These are phyloP conservation scores for Acromyrmex echinatior DNA, from an alignment of 1,140 invertebrate species.

Conservation along the genomic window DNA sequence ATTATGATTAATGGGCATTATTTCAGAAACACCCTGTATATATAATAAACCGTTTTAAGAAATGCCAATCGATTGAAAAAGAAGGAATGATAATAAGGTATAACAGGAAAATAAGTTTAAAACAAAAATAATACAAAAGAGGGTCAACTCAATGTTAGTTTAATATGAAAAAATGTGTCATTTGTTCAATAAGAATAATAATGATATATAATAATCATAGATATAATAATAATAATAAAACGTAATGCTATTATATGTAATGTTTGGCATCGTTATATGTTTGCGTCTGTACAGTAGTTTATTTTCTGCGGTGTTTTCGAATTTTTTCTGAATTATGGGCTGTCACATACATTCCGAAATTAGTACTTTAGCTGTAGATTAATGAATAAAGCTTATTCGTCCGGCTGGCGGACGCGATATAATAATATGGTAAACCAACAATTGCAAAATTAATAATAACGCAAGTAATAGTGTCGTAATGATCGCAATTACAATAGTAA, in stretches of 20 bases:
- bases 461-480: slow-evolving; percentile 39
- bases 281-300: slow-evolving; percentile 82
- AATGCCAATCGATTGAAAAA: not conserved
- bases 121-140: slow-evolving; percentile 37
- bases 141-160: slow-evolving; percentile 68
- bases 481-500: slow-evolving; percentile 46
- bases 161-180: slow-evolving; percentile 81
- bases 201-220: slow-evolving; percentile 66
- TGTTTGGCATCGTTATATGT: slow-evolving; percentile 85
- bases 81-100: not conserved
- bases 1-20: too few relatives aligned
- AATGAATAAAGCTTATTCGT: slow-evolving; percentile 14
- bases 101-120: not conserved
- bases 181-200: slow-evolving; percentile 69
- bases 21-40: too few relatives aligned
- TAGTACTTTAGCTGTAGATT: slow-evolving; percentile 3
- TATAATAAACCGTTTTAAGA: not conserved
- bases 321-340: slow-evolving; percentile 8
- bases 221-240: slow-evolving; percentile 75
- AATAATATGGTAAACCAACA: slow-evolving; percentile 59
- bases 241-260: slow-evolving; percentile 79
- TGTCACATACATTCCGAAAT: slow-evolving; percentile 17
- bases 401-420: not conserved
- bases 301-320: slow-evolving; percentile 61
- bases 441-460: slow-evolving; percentile 52